These are phyloP conservation scores for Argyrosomus regius DNA, from an alignment of 2,797 vertebrate genomes.

Conservation along the genomic window DNA sequence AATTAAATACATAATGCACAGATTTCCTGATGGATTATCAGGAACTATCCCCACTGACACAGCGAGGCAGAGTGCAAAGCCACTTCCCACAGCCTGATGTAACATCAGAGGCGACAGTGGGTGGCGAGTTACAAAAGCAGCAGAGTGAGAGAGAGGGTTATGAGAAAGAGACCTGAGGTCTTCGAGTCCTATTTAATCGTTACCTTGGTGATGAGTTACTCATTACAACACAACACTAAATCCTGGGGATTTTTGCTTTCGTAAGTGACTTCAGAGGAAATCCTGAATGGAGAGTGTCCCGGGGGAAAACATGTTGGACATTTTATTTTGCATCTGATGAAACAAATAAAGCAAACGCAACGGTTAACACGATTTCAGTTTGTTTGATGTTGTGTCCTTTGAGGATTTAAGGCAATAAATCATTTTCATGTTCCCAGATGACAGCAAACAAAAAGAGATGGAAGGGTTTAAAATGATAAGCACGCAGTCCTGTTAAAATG, in stretches of 20 bases:
- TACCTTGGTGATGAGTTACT: constrained; percentile 56
- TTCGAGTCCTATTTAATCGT: constrained; percentile 54
- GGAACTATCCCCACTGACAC: background rate
- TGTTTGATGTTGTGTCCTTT: background rate
- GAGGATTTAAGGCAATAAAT: background rate
- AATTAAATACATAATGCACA: constrained; percentile 7
- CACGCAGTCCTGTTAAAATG: background rate
- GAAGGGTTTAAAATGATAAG: background rate
- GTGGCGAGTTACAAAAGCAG: constrained; percentile 8
- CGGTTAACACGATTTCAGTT: background rate
- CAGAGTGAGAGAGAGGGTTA: background rate
- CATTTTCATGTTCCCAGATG: background rate
- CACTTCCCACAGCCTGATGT: constrained; percentile 15
- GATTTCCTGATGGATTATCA: constrained; percentile 17
- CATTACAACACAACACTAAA: background rate
- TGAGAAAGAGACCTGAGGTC: constrained; percentile 30
- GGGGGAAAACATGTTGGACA: background rate
- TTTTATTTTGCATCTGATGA: background rate
- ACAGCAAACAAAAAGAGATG: constrained; percentile 1
- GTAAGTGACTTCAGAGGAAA: constrained; percentile 8
- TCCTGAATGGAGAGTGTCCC: background rate
- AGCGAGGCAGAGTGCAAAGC: constrained; percentile 6
- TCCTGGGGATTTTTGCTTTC: background rate
- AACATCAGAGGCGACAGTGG: constrained; percentile 26
- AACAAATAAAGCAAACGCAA: background rate